These are phyloP conservation scores for Folsomia candida DNA, from an alignment of 2,888 invertebrate species.

Conservation along the genomic window DNA sequence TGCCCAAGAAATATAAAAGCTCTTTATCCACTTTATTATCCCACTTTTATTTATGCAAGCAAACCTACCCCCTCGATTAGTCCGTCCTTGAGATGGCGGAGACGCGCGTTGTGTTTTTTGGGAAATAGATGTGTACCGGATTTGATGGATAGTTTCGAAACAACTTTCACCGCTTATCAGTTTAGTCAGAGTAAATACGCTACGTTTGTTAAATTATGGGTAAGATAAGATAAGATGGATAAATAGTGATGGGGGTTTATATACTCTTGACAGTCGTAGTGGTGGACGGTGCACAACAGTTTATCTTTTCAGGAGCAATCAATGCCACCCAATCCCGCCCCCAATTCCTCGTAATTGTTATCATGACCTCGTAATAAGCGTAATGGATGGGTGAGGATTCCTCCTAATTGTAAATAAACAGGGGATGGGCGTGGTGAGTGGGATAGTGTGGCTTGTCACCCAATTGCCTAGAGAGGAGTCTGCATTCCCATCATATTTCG, in stretches of 20 bases:
- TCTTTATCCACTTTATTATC: not conserved
- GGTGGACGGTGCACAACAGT: no score
- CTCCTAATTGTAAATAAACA: not conserved
- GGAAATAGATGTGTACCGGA: not conserved
- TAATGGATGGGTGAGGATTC: not conserved
- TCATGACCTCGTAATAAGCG: not conserved
- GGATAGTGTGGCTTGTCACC: not conserved
- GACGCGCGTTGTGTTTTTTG: not conserved
- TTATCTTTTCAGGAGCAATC: not conserved
- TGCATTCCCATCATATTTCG: not conserved
- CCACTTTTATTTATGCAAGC: not conserved
- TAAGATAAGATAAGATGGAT: not conserved
- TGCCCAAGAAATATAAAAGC: not conserved
- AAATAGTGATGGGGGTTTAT: not conserved
- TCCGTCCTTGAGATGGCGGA: not conserved
- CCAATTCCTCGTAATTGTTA: not conserved
- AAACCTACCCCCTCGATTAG: not conserved
- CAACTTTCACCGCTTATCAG: not conserved
- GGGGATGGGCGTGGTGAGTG: not conserved
- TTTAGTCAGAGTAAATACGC: not conserved
- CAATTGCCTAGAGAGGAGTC: not conserved
- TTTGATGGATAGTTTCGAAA: not conserved
- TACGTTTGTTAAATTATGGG: not conserved
- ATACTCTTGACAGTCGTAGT: no score
- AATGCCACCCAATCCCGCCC: not conserved